Evolutionary conservation across 53 echinoderm and acorn worm genomes (phyloP), one percentile per base, ranked within the genome.

Genomic region (Pentamera pediparva): DNA sequence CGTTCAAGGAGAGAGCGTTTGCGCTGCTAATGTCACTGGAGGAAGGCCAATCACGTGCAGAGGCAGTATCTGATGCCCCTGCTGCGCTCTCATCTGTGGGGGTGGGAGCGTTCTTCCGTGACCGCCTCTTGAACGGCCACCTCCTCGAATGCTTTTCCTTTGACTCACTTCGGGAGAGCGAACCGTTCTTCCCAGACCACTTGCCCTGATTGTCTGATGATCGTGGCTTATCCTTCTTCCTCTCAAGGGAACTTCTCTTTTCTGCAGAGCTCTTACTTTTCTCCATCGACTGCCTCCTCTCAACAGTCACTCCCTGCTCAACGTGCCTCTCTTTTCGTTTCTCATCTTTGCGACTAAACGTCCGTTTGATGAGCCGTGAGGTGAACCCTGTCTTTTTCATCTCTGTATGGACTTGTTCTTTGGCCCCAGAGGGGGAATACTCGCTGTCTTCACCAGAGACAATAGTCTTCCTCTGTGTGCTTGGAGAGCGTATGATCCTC

Each of bases 301-400:
- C 55, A 0, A 34, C 36, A 30, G 33, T 51, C 9, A 19, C 28
- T 1, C 34, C 52, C 33, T 36, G 31, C 10, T 31, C 50, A 49
- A 52, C 34, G 17, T 35, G 37, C 24, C 54, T 54, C 17, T 72
- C 73, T 35, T 53, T 72, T 21, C 54, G 51, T 24, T 54, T 51
- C 36, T 2, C 54, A 18, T 87, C 87, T 39, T 81, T 77, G 28
- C 79, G 79, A 47, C 89, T 65, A 53, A 94, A 94, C 12, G 87
- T 90, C 56, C 87, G 70, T 32, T 79, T 81, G 1, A 54, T 54
- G 20, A 94, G 78, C n/a, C 90, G 53, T 28, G 81, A 83, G 4
- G 90, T 89, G 73, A 94, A 94, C 2, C 94, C 94, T 13, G 86
- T 89, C 57, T 87, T 86, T 62, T 98, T 89, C 87, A 87, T 87